Base-by-base conservation (phyloP, 2,888 invertebrate species). In the Perizoma flavofasciatum region DNA sequence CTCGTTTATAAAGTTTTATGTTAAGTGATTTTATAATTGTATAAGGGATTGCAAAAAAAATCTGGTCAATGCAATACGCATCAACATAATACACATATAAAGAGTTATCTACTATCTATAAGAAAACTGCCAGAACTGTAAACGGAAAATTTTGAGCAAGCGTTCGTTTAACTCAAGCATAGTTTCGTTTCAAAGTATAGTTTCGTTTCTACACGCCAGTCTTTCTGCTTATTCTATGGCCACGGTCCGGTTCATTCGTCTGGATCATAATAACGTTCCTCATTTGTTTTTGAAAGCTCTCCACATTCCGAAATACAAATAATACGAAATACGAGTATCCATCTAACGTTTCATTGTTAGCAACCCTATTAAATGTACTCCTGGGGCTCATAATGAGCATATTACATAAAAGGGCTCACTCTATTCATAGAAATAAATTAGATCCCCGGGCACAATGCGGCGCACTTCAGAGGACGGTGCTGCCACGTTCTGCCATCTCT, bases 391-490 rank as follows among this genome's bases (percentile, higher is more conserved):
- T 83, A 83, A 85, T 83, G 83, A 83, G 79, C 77, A 71, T 77
- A 82, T 82, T 78, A 83, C 74, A 79, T 79, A 81, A 81, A 77
- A 83, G 82, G 81, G 81, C 78, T 81, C 77, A 71, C 75, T 80
- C 80, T 77, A 86, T 84, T 85, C 83, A 83, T 72, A 71, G 75
- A 74, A 79, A 81, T 82, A 83, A 85, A 84, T 86, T 82, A 85
- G 81, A 82, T 84, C 74, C 66, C 22, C 59, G 70, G 67, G 59
- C 71, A 80, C 79, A 83, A 83, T 56, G 53, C 50, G 51, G 22
- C 32, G 11, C 45, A n/a, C 34, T 37, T 49, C 35, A 34, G 47
- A 4, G 34, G 41, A 35, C 8, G 33, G 34, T 44, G 54, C 48
- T 57, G 32, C 47, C 43, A 39, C 47, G 47, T 9, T 47, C 46